Percentiles rank a stretch among this genome's conserved stretches.
Conservation (phyloP, 2,797 vertebrate genomes). For the Manis pentadactyla region DNA sequence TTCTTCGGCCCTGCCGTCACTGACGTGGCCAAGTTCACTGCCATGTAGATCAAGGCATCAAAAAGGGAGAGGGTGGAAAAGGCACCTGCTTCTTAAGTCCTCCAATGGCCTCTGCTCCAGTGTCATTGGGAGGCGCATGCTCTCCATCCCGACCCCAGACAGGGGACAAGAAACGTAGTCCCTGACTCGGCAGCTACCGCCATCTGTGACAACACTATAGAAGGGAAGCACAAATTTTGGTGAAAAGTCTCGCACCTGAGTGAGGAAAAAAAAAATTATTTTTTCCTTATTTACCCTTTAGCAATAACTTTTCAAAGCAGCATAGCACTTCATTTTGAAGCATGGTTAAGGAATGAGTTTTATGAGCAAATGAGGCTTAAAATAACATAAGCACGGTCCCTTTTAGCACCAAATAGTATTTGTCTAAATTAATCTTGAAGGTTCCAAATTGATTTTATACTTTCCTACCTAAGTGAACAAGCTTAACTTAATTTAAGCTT, state of each 20-base stretch:
- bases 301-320: constrained; percentile 44
- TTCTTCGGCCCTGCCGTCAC: neutral
- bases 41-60: neutral
- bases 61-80: neutral
- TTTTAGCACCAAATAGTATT: constrained; percentile 56
- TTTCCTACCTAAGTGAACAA: constrained; percentile 63
- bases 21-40: neutral
- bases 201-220: neutral
- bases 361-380: constrained; percentile 70
- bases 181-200: neutral
- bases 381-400: constrained; percentile 48
- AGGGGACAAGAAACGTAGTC: too few relatives aligned
- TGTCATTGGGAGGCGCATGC: neutral
- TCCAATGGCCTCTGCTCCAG: neutral
- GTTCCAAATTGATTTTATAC: constrained; percentile 68
- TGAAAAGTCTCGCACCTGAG: neutral
- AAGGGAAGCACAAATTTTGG: neutral
- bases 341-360: constrained; percentile 49
- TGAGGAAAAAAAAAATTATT: neutral
- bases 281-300: neutral
- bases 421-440: constrained; percentile 69
- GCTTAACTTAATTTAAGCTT: constrained; percentile 62
- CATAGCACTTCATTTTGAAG: constrained; percentile 58
- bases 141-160: too few relatives aligned
- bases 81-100: neutral